Percentiles rank a stretch among this genome's conserved stretches.
Conservation (phyloP, 2,113 vertebrate genomes). For the Alethe castanea region DNA sequence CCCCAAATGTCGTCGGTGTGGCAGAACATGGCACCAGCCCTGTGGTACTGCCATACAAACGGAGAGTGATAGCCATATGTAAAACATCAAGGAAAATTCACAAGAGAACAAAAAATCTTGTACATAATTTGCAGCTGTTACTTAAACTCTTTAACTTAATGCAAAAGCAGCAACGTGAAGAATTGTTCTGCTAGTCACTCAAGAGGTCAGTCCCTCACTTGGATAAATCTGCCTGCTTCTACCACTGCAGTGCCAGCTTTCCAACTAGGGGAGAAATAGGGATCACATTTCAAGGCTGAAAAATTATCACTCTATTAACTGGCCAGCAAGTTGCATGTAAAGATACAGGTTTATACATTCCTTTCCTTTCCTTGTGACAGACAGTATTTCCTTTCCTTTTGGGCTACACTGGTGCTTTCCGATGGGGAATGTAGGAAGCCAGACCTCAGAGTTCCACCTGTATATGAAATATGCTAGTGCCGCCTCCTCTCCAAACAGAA, state of each 20-base stretch:
- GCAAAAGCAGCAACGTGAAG: not conserved
- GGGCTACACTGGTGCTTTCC: not conserved
- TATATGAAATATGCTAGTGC: not conserved
- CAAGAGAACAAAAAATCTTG: not conserved
- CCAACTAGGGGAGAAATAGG: not conserved
- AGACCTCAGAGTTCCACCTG: not conserved
- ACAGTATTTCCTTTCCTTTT: not conserved
- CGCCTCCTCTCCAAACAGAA: not conserved
- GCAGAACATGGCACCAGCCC: constrained; percentile 94
- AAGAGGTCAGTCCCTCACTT: not conserved
- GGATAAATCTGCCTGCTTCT: not conserved
- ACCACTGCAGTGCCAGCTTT: not conserved
- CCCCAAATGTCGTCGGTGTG: constrained; percentile 97
- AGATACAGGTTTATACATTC: not conserved
- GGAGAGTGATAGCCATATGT: not conserved
- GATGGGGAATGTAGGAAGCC: not conserved
- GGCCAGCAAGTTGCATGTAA: not conserved
- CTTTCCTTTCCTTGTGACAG: not conserved
- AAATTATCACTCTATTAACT: not conserved
- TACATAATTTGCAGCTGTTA: not conserved
- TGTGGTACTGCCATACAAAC: constrained; percentile 80
- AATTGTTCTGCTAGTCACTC: not conserved
- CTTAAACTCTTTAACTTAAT: not conserved
- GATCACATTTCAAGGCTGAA: not conserved
- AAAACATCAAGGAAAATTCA: not conserved